Base-by-base conservation (phyloP, 2,888 invertebrate species). In the Chrysopilus asiliformis region DNA sequence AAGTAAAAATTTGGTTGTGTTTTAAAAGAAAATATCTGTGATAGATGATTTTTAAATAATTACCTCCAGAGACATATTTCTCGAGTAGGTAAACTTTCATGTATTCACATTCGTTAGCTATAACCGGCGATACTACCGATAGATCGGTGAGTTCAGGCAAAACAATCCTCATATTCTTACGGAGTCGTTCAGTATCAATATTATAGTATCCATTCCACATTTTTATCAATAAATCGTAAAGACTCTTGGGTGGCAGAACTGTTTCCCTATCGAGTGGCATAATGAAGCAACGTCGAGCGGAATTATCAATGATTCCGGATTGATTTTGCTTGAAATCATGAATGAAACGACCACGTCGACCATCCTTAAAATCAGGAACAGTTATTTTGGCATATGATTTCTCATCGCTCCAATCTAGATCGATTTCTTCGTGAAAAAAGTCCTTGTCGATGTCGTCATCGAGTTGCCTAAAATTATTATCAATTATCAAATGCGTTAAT, bases 291-390 rank as follows among this genome's bases (percentile, higher is more conserved):
- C 85, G 76, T 35, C 67, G 66, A 24, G 72, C 70, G 40, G 75
- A 74, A 12, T 71, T 64, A 62, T 90, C 89, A 40, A 87, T 74
- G 43, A 90, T 89, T 53, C 77, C 76, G 22, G 79, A 74, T 35
- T 70, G 61, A 48, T 79, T 79, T 47, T 74, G 72, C 46, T 76
- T 78, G 58, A 95, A 95, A 63, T 95, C 93, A 53, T 95, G 94
- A 49, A 94, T 78, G 55, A 93, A 91, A 44, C 84, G 74, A 36
- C 90, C 86, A 30, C 72, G 73, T 22, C 80, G 74, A 2, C 86
- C 87, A 46, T 82, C 79, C 43, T 75, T 75, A 54, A 86, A 85
- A 55, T 83, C 79, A 10, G 84, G 80, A 6, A 94, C 89, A 49
- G 82, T 75, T 49, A 95, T 85, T 59, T 80, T 82, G 58, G 91